Percentiles rank a stretch among this genome's conserved stretches.
phyloP scores from a whole-genome alignment of 2,888 invertebrate genomes.

The Lasiommata megera region DNA sequence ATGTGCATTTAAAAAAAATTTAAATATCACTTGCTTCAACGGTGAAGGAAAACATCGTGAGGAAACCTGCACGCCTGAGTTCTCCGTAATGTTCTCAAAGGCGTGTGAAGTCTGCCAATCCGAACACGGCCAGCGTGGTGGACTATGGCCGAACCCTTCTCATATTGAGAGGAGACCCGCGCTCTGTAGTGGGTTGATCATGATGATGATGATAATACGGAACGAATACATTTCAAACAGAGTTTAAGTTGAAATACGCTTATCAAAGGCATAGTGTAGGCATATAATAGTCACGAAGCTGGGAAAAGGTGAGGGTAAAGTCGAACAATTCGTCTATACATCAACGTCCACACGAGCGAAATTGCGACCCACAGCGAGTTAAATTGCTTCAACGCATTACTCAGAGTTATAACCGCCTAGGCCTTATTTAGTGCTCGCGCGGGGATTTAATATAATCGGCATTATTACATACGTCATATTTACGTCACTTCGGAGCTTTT shows the following conservation, averaged over 20 bases:
- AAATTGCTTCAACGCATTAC: conserved; percentile 28
- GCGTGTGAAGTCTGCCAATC: no score
- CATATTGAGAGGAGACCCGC: no score
- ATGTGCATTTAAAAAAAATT: no score
- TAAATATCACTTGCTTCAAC: no score
- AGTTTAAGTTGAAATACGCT: neutral
- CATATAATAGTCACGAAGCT: neutral
- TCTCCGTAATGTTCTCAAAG: no score
- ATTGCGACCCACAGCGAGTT: conserved; percentile 22
- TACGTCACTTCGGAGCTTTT: conserved; percentile 11
- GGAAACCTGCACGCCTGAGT: no score
- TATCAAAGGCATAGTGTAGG: neutral
- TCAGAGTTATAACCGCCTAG: conserved; percentile 28
- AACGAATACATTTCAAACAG: neutral
- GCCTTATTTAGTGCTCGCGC: conserved; percentile 26
- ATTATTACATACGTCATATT: conserved; percentile 27
- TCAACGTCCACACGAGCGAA: conserved; percentile 26
- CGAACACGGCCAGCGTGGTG: no score
- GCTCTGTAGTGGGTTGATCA: no score
- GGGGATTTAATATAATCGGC: conserved; percentile 25
- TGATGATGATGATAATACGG: no score
- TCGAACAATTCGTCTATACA: conserved; percentile 23
- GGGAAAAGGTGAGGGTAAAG: conserved; percentile 13
- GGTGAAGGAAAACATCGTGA: no score
- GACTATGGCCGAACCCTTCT: no score